Conservation (phyloP, 1,140 invertebrate genomes). For the Pogonognathellus flavescens region DNA sequence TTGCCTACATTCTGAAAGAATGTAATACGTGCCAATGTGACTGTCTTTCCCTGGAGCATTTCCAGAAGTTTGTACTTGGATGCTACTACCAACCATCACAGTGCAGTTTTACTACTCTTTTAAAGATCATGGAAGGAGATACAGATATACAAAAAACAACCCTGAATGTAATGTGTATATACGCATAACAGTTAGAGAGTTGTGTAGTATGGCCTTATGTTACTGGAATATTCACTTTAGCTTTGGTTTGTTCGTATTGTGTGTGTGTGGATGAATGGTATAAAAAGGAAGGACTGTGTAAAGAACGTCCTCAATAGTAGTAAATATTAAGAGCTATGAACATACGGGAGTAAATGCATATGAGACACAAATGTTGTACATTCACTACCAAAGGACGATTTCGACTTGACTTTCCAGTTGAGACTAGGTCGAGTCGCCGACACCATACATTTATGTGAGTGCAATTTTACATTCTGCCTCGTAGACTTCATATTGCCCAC, state of each 20-base stretch:
- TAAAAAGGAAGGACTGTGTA: no score
- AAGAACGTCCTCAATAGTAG: no score
- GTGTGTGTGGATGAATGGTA: neutral
- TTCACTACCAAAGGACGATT: no score
- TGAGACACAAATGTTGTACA: no score
- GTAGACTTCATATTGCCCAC: no score
- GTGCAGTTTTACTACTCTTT: neutral
- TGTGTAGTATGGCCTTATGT: neutral
- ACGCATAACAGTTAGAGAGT: neutral
- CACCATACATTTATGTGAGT: no score
- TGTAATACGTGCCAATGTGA: neutral
- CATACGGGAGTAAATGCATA: no score
- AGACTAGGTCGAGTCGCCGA: no score
- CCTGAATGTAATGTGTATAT: neutral
- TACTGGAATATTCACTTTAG: neutral
- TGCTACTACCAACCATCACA: neutral
- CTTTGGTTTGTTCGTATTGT: neutral
- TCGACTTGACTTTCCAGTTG: no score
- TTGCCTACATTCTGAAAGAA: neutral
- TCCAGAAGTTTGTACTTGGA: neutral
- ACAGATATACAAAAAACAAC: slow-evolving; percentile 2
- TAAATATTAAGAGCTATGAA: no score
- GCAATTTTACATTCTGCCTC: no score
- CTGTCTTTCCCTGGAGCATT: slow-evolving; percentile 14
- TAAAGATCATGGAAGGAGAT: neutral